Evolutionary conservation across 2,797 vertebrate genomes (phyloP), one percentile per base, ranked within the genome.

Genomic region (Pipistrellus kuhlii): DNA sequence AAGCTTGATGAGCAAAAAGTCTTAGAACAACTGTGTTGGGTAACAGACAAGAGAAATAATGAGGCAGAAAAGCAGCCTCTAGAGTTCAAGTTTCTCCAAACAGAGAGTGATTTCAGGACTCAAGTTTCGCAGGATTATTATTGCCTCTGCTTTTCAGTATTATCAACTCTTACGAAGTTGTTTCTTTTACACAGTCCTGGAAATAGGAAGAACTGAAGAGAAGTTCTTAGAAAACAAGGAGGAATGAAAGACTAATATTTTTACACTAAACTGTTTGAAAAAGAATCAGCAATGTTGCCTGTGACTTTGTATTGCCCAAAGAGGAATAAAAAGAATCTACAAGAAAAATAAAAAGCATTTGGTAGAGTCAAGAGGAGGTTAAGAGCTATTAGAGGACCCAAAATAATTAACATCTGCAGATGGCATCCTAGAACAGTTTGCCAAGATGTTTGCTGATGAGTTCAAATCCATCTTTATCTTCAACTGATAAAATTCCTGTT

Each of bases 1-100:
- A 91, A 91, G 81, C 27, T 38, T 82, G 84, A 73, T 90, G 62
- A 93, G 81, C 59, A 76, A 90, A 82, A 94, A 90, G 89, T 35
- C 72, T 89, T 59, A 44, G 2, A 81, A 48, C 46, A 72, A 53
- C 57, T 91, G 38, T 55, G 64, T 32, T 78, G 46, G 53, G 62
- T 71, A 83, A 93, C 1, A 76, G 30, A 93, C 78, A 81, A 94
- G 46, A 44, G n/a, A 82, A 51, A 90, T 85, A 85, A 57, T 44
- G 72, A 94, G 17, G 30, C n/a, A 46, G 12, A 90, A 85, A 95
- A 51, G n/a, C 59, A 59, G 12, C 76, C 55, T 64, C 77, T n/a
- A 11, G 41, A 76, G 48, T 76, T 90, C 73, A 68, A 90, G 73
- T 71, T 85, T 82, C 71, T 69, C 44, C 35, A 68, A 77, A 94